Conservation (phyloP, 2,113 vertebrate genomes). For the Scophthalmus maximus region DNA sequence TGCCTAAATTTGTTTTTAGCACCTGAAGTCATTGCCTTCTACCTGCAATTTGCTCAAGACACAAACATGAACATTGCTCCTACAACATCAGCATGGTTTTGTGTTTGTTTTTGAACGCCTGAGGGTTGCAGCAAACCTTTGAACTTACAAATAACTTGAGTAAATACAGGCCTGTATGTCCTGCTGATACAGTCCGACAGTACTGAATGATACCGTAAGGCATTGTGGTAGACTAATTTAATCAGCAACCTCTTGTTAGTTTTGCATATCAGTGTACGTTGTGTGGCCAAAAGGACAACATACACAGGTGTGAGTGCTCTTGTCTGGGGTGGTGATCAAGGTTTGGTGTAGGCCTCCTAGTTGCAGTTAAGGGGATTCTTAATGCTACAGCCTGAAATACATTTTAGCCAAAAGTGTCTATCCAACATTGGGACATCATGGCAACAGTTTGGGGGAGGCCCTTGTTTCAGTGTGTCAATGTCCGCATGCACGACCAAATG, state of each 20-base stretch:
- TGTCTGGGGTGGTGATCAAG: background rate
- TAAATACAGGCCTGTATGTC: conserved; percentile 24
- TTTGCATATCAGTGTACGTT: conserved; percentile 17
- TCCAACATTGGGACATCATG: background rate
- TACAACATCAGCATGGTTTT: conserved; percentile 10
- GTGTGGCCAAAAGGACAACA: too few relatives aligned
- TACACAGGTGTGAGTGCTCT: background rate
- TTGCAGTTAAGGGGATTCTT: background rate
- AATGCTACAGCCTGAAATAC: background rate
- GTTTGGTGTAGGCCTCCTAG: background rate
- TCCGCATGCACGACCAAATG: background rate
- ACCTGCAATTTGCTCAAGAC: conserved; percentile 88
- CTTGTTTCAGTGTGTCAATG: background rate
- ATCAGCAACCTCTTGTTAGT: conserved; percentile 16
- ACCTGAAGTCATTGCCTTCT: conserved; percentile 88
- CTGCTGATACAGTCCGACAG: conserved; percentile 34
- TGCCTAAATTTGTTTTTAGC: conserved; percentile 96
- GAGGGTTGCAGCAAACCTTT: conserved; percentile 72
- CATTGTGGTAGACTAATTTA: conserved; percentile 29
- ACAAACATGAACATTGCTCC: conserved; percentile 80
- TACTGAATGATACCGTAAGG: conserved; percentile 39
- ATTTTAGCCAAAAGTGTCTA: background rate
- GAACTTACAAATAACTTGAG: conserved; percentile 45
- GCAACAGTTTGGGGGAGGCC: background rate
- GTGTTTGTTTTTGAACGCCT: conserved; percentile 71